A percentile compares a stretch with the other conserved stretches of the same genome.
phyloP scores from a whole-genome alignment of 1,140 invertebrate genomes.

The Polypedilum pembai region DNA sequence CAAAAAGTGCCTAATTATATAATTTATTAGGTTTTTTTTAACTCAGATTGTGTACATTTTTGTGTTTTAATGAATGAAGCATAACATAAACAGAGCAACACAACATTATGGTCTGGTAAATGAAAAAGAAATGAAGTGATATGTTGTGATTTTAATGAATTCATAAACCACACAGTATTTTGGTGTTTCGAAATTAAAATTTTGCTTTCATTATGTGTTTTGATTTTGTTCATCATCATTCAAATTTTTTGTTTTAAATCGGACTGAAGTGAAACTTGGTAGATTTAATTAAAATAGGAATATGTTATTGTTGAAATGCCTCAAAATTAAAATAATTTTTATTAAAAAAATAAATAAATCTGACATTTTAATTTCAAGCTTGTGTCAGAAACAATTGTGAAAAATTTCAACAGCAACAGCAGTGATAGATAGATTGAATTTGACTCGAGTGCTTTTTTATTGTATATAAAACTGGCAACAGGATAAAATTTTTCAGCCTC shows the following conservation, averaged over 20 bases:
- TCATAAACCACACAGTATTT: neutral
- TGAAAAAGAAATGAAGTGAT: slow-evolving; percentile 6
- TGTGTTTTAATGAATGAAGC: neutral
- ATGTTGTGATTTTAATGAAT: slow-evolving; percentile 12
- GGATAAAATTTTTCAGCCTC: neutral
- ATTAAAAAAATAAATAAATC: neutral
- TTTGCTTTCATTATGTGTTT: neutral
- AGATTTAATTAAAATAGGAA: neutral
- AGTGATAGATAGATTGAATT: slow-evolving; percentile 10
- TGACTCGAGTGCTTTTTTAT: neutral
- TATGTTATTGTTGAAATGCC: neutral
- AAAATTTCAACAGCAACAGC: neutral
- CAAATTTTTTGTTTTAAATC: neutral
- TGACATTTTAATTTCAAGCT: slow-evolving; percentile 1
- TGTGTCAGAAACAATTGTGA: neutral
- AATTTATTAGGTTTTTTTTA: neutral
- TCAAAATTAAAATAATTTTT: neutral
- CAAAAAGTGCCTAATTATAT: too few relatives aligned
- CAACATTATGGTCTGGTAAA: neutral
- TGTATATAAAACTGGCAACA: neutral
- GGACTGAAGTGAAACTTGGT: neutral
- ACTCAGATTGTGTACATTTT: neutral
- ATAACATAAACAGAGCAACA: too few relatives aligned
- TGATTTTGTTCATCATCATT: neutral
- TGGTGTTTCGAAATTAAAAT: neutral